Base-by-base conservation (phyloP, 1,140 invertebrate genomes). In the Daktulosphaira vitifoliae region DNA sequence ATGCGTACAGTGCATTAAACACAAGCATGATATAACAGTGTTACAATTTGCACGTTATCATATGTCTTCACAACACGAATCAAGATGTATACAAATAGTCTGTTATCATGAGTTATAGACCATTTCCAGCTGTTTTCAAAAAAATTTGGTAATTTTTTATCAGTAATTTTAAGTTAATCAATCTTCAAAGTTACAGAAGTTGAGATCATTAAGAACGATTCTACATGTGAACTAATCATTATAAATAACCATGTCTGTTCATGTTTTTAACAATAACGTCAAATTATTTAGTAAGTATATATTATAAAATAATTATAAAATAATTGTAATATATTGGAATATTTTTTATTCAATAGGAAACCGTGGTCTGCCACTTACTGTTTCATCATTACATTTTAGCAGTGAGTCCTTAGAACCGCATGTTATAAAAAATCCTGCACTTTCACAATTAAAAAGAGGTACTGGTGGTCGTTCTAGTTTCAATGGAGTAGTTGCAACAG, bases 401-500 rank as follows among this genome's bases (percentile, higher is more conserved):
- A 51, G 22, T 2, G 39, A 65, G 18, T 42, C 46, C 4, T 29
- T 23, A 7, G 48, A 54, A 22, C 46, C 46, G 0, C 51, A 26
- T 29, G 37, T 66, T 7, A 75, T 79, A 4, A 76, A 78, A 67
- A 75, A 80, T 65, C 76, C 79, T 1, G 82, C 81, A 66, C 73
- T 85, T n/a, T 73, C 83, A 29, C 74, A 77, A 6, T 76, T 90
- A 69, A 91, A 89, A 75, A 79, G 88, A 72, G 95, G 94, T 20
- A 92, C 89, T 42, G 95, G 95, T 37, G 95, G 95, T 37, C 84
- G 96, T 22, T 89, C 88, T 68, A 96, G 92, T 71, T 99, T 98
- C 73, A 98, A 88, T 78, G 96, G 97, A 0, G 83, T 91, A 66
- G 91, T 98, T 4, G 93, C 90, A 9, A 99, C 96, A n/a, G 85